Evolutionary conservation across 2,888 invertebrate genomes (phyloP).

Genomic region (Itoplectis maculator): DNA sequence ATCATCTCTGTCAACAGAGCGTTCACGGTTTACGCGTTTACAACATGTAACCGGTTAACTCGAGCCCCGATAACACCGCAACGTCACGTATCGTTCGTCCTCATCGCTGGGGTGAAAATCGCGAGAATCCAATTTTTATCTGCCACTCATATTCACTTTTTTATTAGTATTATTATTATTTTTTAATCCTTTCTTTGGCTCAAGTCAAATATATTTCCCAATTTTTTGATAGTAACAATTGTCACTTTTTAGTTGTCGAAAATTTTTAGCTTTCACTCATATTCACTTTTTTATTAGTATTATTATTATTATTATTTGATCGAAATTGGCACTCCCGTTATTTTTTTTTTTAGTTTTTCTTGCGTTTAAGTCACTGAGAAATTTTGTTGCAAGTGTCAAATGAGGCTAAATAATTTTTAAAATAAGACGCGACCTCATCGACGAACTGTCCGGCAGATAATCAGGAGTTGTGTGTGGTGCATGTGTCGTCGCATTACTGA

Average conservation of each 20-base stretch:
- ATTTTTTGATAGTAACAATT: background rate
- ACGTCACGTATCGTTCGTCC: constrained; percentile 75
- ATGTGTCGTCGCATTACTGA: constrained; percentile 60
- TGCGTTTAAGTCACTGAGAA: background rate
- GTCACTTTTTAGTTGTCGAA: constrained; percentile 4
- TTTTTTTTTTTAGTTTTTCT: too few species aligned
- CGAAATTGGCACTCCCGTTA: too few species aligned
- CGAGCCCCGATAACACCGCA: constrained; percentile 54
- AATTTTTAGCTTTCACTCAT: background rate
- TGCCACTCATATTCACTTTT: background rate
- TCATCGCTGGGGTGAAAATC: constrained; percentile 6
- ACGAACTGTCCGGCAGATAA: constrained; percentile 64
- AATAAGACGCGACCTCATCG: constrained; percentile 23
- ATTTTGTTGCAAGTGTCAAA: background rate
- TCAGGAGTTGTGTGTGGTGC: constrained; percentile 51
- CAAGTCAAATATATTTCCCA: too few species aligned
- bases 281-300: background rate
- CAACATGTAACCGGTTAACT: constrained; percentile 15
- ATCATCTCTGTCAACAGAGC: constrained; percentile 30
- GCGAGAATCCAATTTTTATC: background rate
- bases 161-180: background rate
- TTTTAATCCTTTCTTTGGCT: too few species aligned
- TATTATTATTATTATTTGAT: too few species aligned
- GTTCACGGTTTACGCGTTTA: constrained; percentile 30
- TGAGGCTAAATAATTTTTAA: background rate